phyloP scores from a whole-genome alignment of 2,113 vertebrate species.

The Etheostoma spectabile region DNA sequence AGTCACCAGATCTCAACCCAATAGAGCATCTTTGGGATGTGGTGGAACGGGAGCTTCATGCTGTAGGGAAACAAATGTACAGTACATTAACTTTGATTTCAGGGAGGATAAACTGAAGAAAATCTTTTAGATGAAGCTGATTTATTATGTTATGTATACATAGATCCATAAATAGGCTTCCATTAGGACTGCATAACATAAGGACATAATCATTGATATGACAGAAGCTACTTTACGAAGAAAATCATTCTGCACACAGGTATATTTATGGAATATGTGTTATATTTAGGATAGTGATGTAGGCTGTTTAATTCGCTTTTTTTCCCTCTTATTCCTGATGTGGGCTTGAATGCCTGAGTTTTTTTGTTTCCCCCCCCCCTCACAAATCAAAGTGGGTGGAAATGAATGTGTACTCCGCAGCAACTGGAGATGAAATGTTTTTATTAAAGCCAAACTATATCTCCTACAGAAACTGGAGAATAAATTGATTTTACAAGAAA shows the following conservation, averaged over 20 bases:
- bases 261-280: conserved; percentile 72
- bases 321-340: neutral
- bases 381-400: conserved; percentile 28
- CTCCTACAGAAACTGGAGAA: conserved; percentile 43
- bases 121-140: conserved; percentile 43
- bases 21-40: no score
- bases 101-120: conserved; percentile 53
- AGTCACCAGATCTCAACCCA: no score
- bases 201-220: conserved; percentile 35
- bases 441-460: conserved; percentile 50
- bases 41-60: no score
- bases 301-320: conserved; percentile 12
- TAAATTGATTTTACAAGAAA: conserved; percentile 36
- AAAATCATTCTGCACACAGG: conserved; percentile 54
- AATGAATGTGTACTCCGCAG: conserved; percentile 25
- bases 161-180: conserved; percentile 38
- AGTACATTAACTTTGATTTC: conserved; percentile 64
- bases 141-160: conserved; percentile 49
- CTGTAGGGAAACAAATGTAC: conserved; percentile 56
- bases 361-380: conserved; percentile 23
- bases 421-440: conserved; percentile 49
- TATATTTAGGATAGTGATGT: conserved; percentile 47
- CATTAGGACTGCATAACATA: conserved; percentile 35
- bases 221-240: conserved; percentile 61
- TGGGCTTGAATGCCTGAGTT: conserved; percentile 23